These are phyloP conservation scores for Sturnira hondurensis DNA, from an alignment of 2,113 vertebrate species.

Conservation along the genomic window DNA sequence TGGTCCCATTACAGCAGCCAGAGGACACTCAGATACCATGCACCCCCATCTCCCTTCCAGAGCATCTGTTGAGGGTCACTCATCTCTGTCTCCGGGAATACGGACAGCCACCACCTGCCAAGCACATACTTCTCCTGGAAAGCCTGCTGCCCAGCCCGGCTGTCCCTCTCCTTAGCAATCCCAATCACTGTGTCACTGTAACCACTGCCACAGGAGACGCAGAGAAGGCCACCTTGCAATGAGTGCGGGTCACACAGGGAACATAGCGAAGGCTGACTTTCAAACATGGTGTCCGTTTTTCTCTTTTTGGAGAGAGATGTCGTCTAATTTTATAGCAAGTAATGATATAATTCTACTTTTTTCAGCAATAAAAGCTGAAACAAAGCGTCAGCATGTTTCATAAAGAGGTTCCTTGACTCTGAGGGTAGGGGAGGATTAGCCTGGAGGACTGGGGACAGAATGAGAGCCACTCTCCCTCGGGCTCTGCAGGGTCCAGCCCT, in stretches of 20 bases:
- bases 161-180: background rate
- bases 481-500: background rate
- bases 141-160: background rate
- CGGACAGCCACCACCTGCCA: background rate
- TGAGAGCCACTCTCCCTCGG: background rate
- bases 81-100: background rate
- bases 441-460: background rate
- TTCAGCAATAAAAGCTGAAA: background rate
- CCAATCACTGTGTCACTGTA: background rate
- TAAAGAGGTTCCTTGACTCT: conserved; percentile 14
- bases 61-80: background rate
- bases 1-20: background rate
- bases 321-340: background rate
- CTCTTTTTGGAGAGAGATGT: conserved; percentile 4
- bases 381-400: background rate
- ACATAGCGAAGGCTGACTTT: background rate
- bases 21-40: background rate
- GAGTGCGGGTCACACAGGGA: background rate
- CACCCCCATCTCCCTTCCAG: background rate
- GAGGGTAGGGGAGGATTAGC: background rate
- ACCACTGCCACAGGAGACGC: background rate
- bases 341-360: conserved; percentile 21
- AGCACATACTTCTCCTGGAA: background rate
- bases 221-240: background rate
- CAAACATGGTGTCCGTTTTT: background rate